These are phyloP conservation scores for Thereva unica DNA, from an alignment of 2,888 invertebrate species.

Conservation along the genomic window DNA sequence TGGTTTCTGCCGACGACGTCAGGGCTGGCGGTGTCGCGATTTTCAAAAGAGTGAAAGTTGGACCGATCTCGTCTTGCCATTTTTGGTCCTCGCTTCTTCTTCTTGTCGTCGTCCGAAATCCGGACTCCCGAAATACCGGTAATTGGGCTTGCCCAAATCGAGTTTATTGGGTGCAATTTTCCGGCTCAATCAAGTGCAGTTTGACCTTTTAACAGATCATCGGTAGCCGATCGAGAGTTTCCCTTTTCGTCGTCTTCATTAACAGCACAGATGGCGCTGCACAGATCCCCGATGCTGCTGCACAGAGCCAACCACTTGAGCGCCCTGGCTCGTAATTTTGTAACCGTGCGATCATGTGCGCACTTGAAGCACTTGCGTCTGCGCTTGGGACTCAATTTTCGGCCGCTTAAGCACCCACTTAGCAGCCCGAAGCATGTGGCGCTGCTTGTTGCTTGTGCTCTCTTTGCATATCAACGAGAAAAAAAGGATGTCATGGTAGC, in stretches of 20 bases:
- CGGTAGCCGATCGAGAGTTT: conserved; percentile 6
- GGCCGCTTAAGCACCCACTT: conserved; percentile 19
- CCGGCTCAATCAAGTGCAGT: conserved; percentile 24
- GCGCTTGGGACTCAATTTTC: conserved; percentile 20
- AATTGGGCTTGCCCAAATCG: conserved; percentile 18
- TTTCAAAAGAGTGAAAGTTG: conserved; percentile 25
- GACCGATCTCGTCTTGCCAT: conserved; percentile 19
- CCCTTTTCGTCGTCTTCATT: no score
- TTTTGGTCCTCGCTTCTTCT: background rate
- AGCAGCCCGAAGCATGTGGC: background rate
- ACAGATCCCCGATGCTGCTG: background rate
- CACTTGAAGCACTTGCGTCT: conserved; percentile 17
- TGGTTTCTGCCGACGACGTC: conserved; percentile 6
- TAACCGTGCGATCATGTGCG: conserved; percentile 13
- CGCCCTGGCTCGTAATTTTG: conserved; percentile 2
- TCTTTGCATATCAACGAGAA: conserved; percentile 17
- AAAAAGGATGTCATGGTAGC: conserved; percentile 32
- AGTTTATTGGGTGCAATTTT: conserved; percentile 1
- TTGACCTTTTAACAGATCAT: conserved; percentile 26
- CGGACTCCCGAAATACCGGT: conserved; percentile 2
- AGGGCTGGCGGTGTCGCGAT: background rate
- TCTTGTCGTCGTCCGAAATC: background rate
- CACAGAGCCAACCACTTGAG: background rate
- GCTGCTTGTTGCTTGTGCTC: background rate
- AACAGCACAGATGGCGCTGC: background rate